Base-by-base conservation (phyloP, 2,888 invertebrate species). In the Eupelmus urozonus region DNA sequence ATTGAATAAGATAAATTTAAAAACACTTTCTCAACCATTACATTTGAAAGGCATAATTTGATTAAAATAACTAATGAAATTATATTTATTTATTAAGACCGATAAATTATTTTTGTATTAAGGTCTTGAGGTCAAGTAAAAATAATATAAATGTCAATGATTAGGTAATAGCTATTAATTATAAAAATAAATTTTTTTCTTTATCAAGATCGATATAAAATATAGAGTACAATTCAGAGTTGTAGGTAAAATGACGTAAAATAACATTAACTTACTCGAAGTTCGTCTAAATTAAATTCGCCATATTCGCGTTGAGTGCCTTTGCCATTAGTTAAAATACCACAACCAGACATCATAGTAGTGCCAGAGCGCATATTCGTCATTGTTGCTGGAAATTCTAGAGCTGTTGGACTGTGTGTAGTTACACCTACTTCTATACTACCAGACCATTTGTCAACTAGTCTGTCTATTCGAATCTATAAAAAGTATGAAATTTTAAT, bases 261-360 rank as follows among this genome's bases (percentile, higher is more conserved):
- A 7, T 2, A 16, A 63, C 0, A 20, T 5, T 45, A 79, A 87
- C 91, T 87, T 90, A 94, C 96, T 86, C 95, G 93, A 16, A 98
- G 91, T 89, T 98, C 97, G 88, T 98, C 98, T 82, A 98, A 92
- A 90, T 98, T 98, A 86, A 96, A 97, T 81, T 95, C 94, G 0
- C 98, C 97, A 88, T 98, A 98, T 89, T 98, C 97, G 80, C 97
- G 92, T 81, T 96, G 93, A 1, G 96, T 97, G 4, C 98, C 98
- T 89, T 98, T 97, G 0, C 98, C 98, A 89, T 98, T 98, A 1
- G 97, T 95, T n/a, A 98, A 91, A 83, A 98, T 97, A 74, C 98
- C 98, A 91, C 97, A 97, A 0, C 98, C 98, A 20, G 98, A 98
- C 98, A 98, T 98, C 96, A 97, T 97, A 42, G 96, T 96, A 0